Base-by-base conservation (phyloP, 2,113 vertebrate genomes). In the Embiotoca jacksoni region DNA sequence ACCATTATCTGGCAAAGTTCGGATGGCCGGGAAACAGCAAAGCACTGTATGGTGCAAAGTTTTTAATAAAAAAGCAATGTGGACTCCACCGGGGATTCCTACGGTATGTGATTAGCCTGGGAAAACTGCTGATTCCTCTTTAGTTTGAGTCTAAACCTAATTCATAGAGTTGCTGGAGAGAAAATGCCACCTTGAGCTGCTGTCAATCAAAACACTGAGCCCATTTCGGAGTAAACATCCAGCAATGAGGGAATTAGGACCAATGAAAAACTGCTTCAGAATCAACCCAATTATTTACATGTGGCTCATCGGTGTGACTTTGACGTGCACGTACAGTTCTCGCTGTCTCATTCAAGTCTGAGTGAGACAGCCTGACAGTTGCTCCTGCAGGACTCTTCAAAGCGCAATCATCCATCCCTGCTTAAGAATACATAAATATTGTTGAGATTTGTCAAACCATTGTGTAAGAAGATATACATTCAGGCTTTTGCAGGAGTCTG, bases 1-100 rank as follows among this genome's bases (percentile, higher is more conserved):
- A 88, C 90, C 78, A 88, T 94, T 93, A 94, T 90, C 72, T 88
- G 72, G 74, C 82, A 81, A 86, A 75, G 78, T 83, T 82, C 6
- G 73, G 61, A 80, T 58, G 66, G 61, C 57, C 47, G 41, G 8
- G 30, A 79, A 81, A 70, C 69, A 33, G 74, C 72, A 78, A 70
- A 78, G 59, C 71, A 57, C 39, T 50, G 57, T 80, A 59, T 54
- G 61, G 23, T 41, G 78, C 57, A 65, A 33, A 39, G 67, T 84
- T 62, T 73, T 72, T 62, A 54, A 57, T 32, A 54, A 79, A 71
- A 66, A 50, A 53, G 35, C 41, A 74, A 56, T 2, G 32, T 66
- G 63, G 66, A 76, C 62, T 75, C 57, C 71, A 11, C 46, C 6
- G 47, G 62, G 76, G 70, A 83, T 7, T 66, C 47, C 50, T 75